Evolutionary conservation across 2,113 vertebrate genomes (phyloP).

Genomic region (Pseudorhombus dupliciocellatus): DNA sequence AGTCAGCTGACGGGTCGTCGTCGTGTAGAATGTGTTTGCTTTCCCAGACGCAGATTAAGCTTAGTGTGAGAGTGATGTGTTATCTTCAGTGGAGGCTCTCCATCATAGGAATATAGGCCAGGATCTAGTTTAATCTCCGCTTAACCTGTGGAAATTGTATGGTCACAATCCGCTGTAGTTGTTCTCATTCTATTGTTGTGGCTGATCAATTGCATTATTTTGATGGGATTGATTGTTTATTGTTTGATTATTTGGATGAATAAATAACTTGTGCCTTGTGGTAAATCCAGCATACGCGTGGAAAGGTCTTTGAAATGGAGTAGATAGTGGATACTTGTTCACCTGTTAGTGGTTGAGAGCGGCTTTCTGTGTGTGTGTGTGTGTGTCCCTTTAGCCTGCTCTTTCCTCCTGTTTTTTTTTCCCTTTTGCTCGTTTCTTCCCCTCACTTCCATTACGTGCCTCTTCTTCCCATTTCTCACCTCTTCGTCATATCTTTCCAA

Average conservation of each 20-base stretch:
- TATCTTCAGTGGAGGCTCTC: conserved; percentile 44
- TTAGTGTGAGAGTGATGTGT: conserved; percentile 58
- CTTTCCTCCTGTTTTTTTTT: conserved; percentile 7
- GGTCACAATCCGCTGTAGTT: conserved; percentile 27
- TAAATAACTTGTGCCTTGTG: conserved; percentile 2
- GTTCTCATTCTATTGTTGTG: conserved; percentile 16
- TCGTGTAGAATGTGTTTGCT: conserved; percentile 25
- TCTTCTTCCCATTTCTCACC: conserved; percentile 52
- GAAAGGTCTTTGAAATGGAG: conserved; percentile 1
- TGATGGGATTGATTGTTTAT: neutral
- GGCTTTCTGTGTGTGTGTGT: neutral
- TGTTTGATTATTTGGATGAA: neutral
- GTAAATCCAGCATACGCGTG: neutral
- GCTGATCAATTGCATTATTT: neutral
- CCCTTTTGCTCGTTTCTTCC: conserved; percentile 16
- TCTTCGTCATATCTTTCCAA: conserved; percentile 67
- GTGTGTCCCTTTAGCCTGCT: conserved; percentile 14
- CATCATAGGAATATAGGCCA: conserved; percentile 56
- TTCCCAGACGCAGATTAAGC: conserved; percentile 68
- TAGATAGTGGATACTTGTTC: conserved; percentile 40
- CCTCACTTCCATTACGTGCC: conserved; percentile 52
- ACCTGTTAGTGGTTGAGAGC: conserved; percentile 52
- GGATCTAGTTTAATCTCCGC: conserved; percentile 66
- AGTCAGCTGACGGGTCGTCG: conserved; percentile 14
- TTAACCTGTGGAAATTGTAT: conserved; percentile 53